Percentiles rank a stretch among this genome's conserved stretches.
phyloP scores from a whole-genome alignment of 2,113 vertebrate genomes.

The Atlantisia rogersi region DNA sequence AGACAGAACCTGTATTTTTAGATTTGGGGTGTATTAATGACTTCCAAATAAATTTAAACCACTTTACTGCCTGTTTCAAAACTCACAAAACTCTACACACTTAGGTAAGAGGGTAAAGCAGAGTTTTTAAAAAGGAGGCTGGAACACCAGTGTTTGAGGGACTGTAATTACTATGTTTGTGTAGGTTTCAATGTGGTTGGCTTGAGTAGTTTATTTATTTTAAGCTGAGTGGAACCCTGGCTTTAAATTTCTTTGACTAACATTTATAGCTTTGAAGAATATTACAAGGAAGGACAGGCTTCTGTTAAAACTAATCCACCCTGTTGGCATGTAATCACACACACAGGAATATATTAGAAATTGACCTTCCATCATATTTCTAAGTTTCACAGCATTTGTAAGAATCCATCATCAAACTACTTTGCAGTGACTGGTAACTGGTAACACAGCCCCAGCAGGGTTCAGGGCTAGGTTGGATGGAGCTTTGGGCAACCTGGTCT shows the following conservation, averaged over 20 bases:
- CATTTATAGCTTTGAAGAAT: not conserved
- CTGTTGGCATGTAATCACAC: too few species aligned
- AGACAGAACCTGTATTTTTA: not conserved
- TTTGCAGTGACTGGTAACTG: too few species aligned
- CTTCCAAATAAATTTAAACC: not conserved
- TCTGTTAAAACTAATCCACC: too few species aligned
- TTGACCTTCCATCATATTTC: too few species aligned
- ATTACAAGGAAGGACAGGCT: too few species aligned
- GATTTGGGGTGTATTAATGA: not conserved
- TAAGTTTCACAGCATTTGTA: too few species aligned
- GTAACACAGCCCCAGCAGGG: too few species aligned
- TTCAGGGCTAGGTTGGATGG: too few species aligned
- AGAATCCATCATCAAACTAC: too few species aligned
- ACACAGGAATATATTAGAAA: too few species aligned
- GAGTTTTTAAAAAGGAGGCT: not conserved
- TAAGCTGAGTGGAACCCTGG: not conserved
- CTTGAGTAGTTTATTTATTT: not conserved
- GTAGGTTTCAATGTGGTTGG: not conserved
- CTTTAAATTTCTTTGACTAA: not conserved
- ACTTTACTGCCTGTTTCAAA: not conserved
- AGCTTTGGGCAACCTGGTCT: too few species aligned
- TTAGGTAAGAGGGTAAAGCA: not conserved
- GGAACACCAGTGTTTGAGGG: not conserved
- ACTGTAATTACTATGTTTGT: not conserved
- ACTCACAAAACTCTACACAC: not conserved